Evolutionary conservation across 2,888 invertebrate species (phyloP), one percentile per base, ranked within the genome.

Genomic region (Brachyptera putata): DNA sequence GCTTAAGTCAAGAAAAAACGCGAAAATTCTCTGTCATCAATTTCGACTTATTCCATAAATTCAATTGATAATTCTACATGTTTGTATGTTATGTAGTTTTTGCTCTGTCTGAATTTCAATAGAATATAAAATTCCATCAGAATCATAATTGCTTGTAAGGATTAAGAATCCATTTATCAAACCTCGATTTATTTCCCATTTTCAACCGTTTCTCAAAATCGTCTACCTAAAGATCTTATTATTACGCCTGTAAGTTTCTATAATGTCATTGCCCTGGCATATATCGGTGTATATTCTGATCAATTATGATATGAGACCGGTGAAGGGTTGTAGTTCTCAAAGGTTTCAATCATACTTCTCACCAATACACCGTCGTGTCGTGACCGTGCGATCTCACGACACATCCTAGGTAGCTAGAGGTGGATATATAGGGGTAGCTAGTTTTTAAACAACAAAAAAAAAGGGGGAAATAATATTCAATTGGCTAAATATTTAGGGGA

Each of bases 401-500:
- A n/a, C n/a, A n/a, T n/a, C n/a, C n/a, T n/a, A n/a, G n/a, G n/a
- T n/a, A n/a, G n/a, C n/a, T n/a, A n/a, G n/a, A n/a, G n/a, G n/a
- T n/a, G n/a, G n/a, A n/a, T n/a, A n/a, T n/a, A 21, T n/a, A 30
- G 53, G 36, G 21, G 36, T 16, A 30, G 30, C 5, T 11, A 7
- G 30, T 7, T 5, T 30, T 5, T 7, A 30, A 11, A 30, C 30
- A 11, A 30, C 5, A 7, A 7, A 5, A 30, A 30, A 22, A 26
- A 50, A 21, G 26, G 11, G 53, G 41, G 55, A 55, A 55, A 50
- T 24, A 21, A 50, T 14, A 60, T 60, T 60, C 48, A 60, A 24
- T 60, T 60, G 60, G 56, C 49, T 60, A 60, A 60, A 60, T 60
- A 60, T 60, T 60, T 60, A 60, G 60, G 60, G 60, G 56, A 43